phyloP scores from a whole-genome alignment of 64 coral and sea anemone genomes.

The Astreopora myriophthalma region DNA sequence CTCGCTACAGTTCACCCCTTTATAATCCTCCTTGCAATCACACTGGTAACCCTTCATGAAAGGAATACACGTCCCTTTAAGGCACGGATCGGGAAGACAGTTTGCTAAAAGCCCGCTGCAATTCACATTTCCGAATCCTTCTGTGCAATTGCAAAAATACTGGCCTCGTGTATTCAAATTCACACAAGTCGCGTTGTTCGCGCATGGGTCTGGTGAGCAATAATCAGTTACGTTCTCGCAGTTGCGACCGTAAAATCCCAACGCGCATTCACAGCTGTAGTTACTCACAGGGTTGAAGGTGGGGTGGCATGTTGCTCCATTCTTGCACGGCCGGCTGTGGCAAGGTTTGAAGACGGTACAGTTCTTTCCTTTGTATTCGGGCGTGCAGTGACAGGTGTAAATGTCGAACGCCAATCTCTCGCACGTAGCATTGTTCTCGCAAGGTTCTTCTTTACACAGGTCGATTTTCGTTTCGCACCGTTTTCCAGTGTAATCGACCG shows the following conservation, averaged over 20 bases:
- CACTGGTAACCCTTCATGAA: constrained; percentile 65
- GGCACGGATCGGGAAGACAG: constrained; percentile 75
- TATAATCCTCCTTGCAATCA: constrained; percentile 37
- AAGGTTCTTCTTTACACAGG: constrained; percentile 55
- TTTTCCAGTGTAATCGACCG: constrained; percentile 68
- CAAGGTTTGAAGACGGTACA: constrained; percentile 38
- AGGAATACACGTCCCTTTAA: constrained; percentile 58
- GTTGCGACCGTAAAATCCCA: constrained; percentile 49
- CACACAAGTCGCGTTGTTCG: constrained; percentile 64
- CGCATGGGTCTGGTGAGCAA: constrained; percentile 45
- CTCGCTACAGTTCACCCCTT: constrained; percentile 58
- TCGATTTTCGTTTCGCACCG: constrained; percentile 61
- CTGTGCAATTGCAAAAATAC: constrained; percentile 78
- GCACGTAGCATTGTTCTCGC: constrained; percentile 73
- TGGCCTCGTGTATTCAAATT: constrained; percentile 40
- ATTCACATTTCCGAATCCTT: constrained; percentile 81
- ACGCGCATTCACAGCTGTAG: constrained; percentile 52
- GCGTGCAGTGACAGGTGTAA: constrained; percentile 48
- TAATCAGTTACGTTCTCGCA: constrained; percentile 63
- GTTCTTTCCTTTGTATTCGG: constrained; percentile 50
- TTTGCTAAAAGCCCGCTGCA: constrained; percentile 71
- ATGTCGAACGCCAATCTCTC: constrained; percentile 47
- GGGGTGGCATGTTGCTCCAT: constrained; percentile 43
- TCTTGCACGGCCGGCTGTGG: constrained; percentile 40
- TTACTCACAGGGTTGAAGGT: constrained; percentile 3